Percentiles rank a stretch among this genome's conserved stretches.
phyloP scores from a whole-genome alignment of 2,888 invertebrate genomes.

The Branchipolynoe longqiensis region DNA sequence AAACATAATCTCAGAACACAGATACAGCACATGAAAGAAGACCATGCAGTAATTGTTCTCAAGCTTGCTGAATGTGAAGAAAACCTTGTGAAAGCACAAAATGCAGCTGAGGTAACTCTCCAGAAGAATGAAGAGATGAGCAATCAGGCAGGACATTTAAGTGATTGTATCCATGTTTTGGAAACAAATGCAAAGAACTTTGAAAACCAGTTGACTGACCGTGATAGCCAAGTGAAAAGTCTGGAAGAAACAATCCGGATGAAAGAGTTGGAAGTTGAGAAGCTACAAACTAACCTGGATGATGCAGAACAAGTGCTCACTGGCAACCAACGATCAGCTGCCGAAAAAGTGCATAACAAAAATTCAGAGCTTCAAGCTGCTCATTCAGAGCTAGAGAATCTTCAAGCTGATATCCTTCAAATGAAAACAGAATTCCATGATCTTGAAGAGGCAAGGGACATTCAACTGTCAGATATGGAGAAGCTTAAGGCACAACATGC shows the following conservation, averaged over 20 bases:
- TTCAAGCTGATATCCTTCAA: constrained; percentile 4
- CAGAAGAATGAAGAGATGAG: neutral
- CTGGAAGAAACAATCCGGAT: neutral
- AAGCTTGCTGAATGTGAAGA: neutral
- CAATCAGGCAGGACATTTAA: neutral
- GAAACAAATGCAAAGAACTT: neutral
- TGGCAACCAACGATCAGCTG: neutral
- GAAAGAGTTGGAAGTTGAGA: constrained; percentile 11
- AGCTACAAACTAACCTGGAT: neutral
- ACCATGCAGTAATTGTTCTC: neutral
- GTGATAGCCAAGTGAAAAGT: neutral
- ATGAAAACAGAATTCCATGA: neutral
- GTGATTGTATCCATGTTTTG: neutral
- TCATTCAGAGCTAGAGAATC: neutral
- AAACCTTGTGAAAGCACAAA: neutral
- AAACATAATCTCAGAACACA: constrained; percentile 20
- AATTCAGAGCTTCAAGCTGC: neutral
- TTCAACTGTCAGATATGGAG: neutral
- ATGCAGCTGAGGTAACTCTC: neutral
- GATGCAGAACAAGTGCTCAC: constrained; percentile 15
- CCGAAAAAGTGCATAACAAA: constrained; percentile 20
- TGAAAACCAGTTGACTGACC: neutral
- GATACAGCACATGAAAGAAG: constrained; percentile 13
- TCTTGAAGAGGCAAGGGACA: neutral
- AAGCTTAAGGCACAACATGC: neutral